Conservation (phyloP, 2,888 invertebrate species). For the Cordilura impudica region DNA sequence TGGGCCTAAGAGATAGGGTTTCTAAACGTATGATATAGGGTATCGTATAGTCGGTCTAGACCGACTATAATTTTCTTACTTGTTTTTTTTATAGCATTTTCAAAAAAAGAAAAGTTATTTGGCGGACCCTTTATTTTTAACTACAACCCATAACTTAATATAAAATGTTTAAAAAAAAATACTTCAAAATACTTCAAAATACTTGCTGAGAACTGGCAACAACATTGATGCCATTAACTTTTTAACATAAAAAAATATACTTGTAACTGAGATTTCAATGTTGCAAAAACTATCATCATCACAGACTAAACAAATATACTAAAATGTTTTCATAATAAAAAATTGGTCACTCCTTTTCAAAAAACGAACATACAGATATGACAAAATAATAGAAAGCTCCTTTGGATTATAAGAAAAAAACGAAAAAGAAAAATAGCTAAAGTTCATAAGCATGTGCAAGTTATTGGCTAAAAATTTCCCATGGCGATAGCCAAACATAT, state of each 20-base stretch:
- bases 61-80: too few species aligned
- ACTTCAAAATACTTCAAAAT: background rate
- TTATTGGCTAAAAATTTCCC: slow-evolving; percentile 5
- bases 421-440: background rate
- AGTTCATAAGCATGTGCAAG: slow-evolving; percentile 35
- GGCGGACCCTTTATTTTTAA: too few species aligned
- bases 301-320: slow-evolving; percentile 15
- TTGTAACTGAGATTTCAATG: slow-evolving; percentile 30
- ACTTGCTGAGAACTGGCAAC: background rate
- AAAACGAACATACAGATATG: slow-evolving; percentile 18
- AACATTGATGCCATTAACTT: slow-evolving; percentile 23
- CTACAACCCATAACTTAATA: too few species aligned
- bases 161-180: background rate
- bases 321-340: slow-evolving; percentile 26
- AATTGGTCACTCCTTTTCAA: too few species aligned
- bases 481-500: background rate
- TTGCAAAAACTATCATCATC: slow-evolving; percentile 13
- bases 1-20: too few species aligned
- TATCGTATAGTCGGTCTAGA: too few species aligned
- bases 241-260: slow-evolving; percentile 9
- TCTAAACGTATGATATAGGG: too few species aligned
- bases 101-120: too few species aligned
- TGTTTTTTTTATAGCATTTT: too few species aligned
- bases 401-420: slow-evolving; percentile 16
- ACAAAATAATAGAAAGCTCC: slow-evolving; percentile 11